Evolutionary conservation across 2,113 vertebrate species (phyloP).

Genomic region (Tachuris rubrigastra): DNA sequence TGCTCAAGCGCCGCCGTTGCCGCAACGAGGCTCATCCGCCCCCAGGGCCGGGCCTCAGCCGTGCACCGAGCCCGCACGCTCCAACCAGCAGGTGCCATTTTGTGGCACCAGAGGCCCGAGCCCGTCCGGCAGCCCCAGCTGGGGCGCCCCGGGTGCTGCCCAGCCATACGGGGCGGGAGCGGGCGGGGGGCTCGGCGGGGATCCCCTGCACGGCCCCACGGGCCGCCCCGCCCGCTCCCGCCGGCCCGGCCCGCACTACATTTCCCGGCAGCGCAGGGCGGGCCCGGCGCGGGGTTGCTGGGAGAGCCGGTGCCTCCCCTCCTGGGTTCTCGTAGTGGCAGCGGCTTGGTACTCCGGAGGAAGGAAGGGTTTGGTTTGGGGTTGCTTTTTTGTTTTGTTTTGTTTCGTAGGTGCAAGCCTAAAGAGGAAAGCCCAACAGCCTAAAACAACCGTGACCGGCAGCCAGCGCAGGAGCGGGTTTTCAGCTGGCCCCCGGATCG

Average conservation of each 20-base stretch:
- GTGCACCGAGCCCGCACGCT: fast-evolving
- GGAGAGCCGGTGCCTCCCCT: background rate
- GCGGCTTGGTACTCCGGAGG: background rate
- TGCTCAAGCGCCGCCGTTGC: fast-evolving
- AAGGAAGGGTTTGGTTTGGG: background rate
- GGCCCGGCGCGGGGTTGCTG: background rate
- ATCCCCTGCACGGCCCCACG: fast-evolving
- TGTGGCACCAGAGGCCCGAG: background rate
- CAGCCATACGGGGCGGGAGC: no score
- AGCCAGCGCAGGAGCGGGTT: fast-evolving
- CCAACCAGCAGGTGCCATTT: background rate
- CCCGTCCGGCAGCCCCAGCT: background rate
- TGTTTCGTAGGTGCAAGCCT: background rate
- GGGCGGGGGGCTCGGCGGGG: fast-evolving
- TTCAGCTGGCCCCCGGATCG: background rate
- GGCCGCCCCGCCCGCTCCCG: background rate
- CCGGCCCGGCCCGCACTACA: background rate
- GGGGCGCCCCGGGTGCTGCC: background rate
- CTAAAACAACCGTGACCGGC: background rate
- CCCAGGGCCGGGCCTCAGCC: background rate
- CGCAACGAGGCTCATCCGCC: fast-evolving
- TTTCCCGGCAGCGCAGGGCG: background rate
- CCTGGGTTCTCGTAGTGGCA: background rate
- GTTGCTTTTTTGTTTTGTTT: no score
- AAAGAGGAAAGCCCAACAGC: background rate